phyloP scores from a whole-genome alignment of 2,888 invertebrate species.

The Biston betularia region DNA sequence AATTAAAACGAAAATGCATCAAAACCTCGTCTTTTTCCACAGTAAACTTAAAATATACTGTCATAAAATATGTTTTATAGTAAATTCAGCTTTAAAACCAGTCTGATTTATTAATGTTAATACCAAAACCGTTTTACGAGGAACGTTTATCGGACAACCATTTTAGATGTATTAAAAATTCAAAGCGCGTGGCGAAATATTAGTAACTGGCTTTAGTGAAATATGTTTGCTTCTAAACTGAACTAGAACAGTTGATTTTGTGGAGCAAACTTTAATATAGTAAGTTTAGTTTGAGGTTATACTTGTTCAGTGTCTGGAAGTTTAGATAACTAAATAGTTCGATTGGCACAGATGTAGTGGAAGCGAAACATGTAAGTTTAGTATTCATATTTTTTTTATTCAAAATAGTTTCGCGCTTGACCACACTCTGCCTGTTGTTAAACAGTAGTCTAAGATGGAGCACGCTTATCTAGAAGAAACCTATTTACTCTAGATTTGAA shows the following conservation, averaged over 20 bases:
- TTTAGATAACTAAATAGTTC: background rate
- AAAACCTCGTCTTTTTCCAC: no score
- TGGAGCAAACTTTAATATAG: conserved; percentile 19
- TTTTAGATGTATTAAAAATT: conserved; percentile 28
- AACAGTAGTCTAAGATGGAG: no score
- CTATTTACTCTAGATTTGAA: no score
- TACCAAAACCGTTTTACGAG: conserved; percentile 15
- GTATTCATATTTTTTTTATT: no score
- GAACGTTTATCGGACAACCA: conserved; percentile 9
- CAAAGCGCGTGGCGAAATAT: conserved; percentile 25
- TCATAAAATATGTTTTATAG: no score
- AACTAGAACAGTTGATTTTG: conserved; percentile 15
- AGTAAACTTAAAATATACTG: no score
- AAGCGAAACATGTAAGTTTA: background rate
- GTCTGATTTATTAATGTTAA: conserved; percentile 12
- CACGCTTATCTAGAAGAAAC: no score
- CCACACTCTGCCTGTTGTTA: no score
- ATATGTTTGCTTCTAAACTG: conserved; percentile 33
- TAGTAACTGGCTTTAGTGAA: conserved; percentile 16
- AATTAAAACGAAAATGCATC: no score
- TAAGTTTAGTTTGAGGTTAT: conserved; percentile 8
- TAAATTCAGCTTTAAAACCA: no score
- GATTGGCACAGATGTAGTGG: background rate
- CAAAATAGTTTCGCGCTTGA: no score
- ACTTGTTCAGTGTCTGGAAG: background rate